Conservation (phyloP, 2,888 invertebrate genomes). For the Andrena haemorrhoa region DNA sequence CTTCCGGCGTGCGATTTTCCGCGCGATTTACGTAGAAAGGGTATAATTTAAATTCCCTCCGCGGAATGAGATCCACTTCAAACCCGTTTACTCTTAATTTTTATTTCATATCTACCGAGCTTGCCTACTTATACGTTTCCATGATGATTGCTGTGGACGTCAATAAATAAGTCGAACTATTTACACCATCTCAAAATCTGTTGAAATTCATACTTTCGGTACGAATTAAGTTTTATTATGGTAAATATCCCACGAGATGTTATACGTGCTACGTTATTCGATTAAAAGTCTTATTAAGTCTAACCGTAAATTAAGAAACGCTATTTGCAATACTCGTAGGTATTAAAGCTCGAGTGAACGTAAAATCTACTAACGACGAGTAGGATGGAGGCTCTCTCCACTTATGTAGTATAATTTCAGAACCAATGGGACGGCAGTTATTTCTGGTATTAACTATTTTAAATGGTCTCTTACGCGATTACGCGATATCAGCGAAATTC, state of each 20-base stretch:
- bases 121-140: background rate
- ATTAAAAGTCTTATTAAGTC: conserved; percentile 34
- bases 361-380: conserved; percentile 22
- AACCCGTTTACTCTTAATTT: background rate
- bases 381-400: background rate
- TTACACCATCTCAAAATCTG: background rate
- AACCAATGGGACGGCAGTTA: conserved; percentile 9
- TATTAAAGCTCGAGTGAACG: conserved; percentile 21
- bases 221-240: conserved; percentile 6
- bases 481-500: conserved; percentile 22
- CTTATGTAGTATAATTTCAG: conserved; percentile 25
- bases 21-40: conserved; percentile 25
- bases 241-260: conserved; percentile 1
- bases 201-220: background rate
- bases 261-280: conserved; percentile 13
- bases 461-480: conserved; percentile 24
- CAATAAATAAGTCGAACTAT: background rate
- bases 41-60: conserved; percentile 17
- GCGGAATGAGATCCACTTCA: conserved; percentile 6
- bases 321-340: conserved; percentile 29
- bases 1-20: conserved; percentile 44
- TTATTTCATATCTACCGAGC: background rate
- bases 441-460: conserved; percentile 18
- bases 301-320: conserved; percentile 40
- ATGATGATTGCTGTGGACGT: background rate